Conservation (phyloP, 2,888 invertebrate species). For the Drosophila anomelani region DNA sequence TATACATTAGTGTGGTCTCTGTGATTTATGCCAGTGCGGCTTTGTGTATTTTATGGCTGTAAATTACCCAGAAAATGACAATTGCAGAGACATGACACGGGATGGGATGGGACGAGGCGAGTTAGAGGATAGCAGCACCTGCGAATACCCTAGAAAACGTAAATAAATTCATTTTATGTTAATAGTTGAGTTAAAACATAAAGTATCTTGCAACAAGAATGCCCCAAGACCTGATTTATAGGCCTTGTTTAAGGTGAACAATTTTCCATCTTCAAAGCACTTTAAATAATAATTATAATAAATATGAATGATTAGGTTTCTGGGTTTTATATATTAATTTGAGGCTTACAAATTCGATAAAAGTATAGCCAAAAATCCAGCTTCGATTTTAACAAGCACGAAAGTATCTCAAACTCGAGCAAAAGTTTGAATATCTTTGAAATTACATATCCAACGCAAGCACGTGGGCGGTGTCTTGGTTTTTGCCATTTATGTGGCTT, state of each 20-base stretch:
- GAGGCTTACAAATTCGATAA: background rate
- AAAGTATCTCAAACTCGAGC: background rate
- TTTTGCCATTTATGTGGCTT: slow-evolving; percentile 19
- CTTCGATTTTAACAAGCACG: background rate
- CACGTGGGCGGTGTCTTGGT: slow-evolving; percentile 20
- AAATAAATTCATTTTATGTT: too few species aligned
- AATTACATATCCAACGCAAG: too few species aligned
- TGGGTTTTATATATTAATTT: too few species aligned
- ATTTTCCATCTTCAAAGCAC: background rate
- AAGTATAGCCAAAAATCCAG: background rate
- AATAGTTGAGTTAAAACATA: background rate
- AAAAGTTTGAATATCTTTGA: background rate
- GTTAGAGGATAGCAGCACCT: background rate
- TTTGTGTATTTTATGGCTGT: slow-evolving; percentile 49
- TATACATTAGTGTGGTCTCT: slow-evolving; percentile 35
- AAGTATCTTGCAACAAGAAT: fast-evolving
- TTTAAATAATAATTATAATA: background rate
- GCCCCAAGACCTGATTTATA: background rate
- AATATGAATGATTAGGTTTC: too few species aligned
- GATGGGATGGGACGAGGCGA: fast-evolving
- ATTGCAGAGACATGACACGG: slow-evolving; percentile 19
- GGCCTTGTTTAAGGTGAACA: background rate
- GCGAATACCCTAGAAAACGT: background rate
- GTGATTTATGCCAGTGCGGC: slow-evolving; percentile 51
- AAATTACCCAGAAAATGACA: slow-evolving; percentile 42